phyloP scores from a whole-genome alignment of 2,113 vertebrate genomes.

The Turnix velox region DNA sequence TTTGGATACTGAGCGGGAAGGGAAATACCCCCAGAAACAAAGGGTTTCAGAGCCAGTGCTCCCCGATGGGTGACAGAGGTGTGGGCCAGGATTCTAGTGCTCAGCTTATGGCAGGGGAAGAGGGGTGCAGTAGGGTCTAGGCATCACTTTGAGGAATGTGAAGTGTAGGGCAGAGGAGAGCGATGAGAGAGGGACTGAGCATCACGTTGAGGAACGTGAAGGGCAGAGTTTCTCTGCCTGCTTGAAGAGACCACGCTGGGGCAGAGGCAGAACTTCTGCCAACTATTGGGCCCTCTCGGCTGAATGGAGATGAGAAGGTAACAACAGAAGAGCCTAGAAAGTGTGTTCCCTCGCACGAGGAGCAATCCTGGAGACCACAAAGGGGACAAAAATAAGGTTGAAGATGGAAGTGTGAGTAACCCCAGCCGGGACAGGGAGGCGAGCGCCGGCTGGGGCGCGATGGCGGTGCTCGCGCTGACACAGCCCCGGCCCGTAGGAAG shows the following conservation, averaged over 20 bases:
- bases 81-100: neutral
- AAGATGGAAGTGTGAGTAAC: neutral
- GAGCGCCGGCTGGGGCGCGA: neutral
- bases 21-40: neutral
- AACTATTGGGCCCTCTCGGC: neutral
- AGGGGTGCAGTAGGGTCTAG: fast-evolving
- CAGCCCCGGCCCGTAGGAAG: neutral
- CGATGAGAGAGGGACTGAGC: fast-evolving
- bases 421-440: fast-evolving
- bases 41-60: neutral
- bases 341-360: neutral
- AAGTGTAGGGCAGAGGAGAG: neutral
- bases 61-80: neutral
- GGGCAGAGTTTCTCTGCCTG: neutral
- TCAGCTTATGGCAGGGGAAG: neutral
- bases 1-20: neutral
- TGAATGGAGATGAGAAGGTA: neutral
- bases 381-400: too few relatives aligned
- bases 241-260: neutral
- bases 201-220: fast-evolving
- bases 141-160: fast-evolving
- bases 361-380: neutral
- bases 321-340: neutral
- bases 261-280: neutral
- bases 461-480: neutral